phyloP scores from a whole-genome alignment of 2,113 vertebrate species.

The Halcyon malimbica region DNA sequence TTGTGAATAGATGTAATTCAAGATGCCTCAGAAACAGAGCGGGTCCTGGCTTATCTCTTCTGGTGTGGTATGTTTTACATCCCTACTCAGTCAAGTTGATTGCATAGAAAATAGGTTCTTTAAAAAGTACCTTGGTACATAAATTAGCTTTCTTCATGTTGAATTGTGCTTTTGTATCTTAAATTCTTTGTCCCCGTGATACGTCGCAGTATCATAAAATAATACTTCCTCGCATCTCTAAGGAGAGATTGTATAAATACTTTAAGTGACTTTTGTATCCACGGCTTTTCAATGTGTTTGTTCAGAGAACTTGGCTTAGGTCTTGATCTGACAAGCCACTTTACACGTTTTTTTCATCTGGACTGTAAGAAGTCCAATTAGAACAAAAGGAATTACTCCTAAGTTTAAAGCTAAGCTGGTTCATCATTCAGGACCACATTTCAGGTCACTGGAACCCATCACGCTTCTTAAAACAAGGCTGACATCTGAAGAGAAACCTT shows the following conservation, averaged over 20 bases:
- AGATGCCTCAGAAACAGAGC: not conserved
- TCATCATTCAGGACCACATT: not conserved
- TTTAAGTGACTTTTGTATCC: not conserved
- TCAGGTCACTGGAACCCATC: conserved; percentile 24
- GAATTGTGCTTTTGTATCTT: conserved; percentile 5
- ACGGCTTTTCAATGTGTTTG: not conserved
- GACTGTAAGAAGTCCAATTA: not conserved
- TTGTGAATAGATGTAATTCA: not conserved
- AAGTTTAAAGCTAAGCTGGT: conserved; percentile 20
- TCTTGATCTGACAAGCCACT: not conserved
- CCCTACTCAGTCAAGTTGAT: not conserved
- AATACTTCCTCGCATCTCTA: not conserved
- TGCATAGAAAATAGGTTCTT: not conserved
- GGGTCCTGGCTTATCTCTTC: not conserved
- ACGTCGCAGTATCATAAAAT: not conserved
- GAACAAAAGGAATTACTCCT: not conserved
- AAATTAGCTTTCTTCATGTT: not conserved
- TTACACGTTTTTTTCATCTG: not conserved
- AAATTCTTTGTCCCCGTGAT: not conserved
- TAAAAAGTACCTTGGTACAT: not conserved
- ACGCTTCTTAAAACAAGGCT: not conserved
- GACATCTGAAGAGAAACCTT: not conserved
- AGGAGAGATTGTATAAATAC: not conserved
- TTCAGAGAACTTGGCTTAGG: conserved; percentile 7
- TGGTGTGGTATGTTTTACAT: not conserved